These are phyloP conservation scores for Galeopterus variegatus DNA, from an alignment of 2,113 vertebrate species.

Conservation along the genomic window DNA sequence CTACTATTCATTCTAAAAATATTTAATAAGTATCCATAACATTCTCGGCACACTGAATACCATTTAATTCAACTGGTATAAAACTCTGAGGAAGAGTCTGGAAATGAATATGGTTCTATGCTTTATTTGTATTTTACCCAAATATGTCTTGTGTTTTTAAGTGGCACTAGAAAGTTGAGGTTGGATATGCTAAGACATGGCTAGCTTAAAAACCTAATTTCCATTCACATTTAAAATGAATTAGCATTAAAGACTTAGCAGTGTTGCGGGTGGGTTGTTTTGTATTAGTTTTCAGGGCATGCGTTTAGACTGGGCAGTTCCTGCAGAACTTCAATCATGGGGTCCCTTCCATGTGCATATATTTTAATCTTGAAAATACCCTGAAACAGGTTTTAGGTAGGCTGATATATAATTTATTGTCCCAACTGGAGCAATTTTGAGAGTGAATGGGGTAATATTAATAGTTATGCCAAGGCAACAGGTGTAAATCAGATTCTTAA, in stretches of 20 bases:
- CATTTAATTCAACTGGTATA: slow-evolving; percentile 26
- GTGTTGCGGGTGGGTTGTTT: neutral
- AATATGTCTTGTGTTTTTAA: slow-evolving; percentile 50
- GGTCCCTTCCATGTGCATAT: neutral
- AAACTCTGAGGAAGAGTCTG: neutral
- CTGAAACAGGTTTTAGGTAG: neutral
- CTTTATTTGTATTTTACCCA: slow-evolving; percentile 66
- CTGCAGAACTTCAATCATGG: neutral
- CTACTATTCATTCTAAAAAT: slow-evolving; percentile 26
- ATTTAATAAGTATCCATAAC: slow-evolving; percentile 30
- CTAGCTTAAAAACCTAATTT: slow-evolving; percentile 8
- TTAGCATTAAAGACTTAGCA: slow-evolving; percentile 9
- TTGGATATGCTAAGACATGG: neutral
- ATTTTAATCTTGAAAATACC: neutral
- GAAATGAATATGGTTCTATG: neutral
- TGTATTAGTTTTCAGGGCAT: neutral
- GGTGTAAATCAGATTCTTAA: neutral
- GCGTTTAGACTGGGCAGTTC: neutral
- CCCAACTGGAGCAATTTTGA: neutral
- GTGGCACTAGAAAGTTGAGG: neutral
- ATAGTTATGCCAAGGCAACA: neutral
- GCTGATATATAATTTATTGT: neutral
- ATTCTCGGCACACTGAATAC: slow-evolving; percentile 32
- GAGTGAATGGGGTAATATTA: neutral
- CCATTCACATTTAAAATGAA: slow-evolving; percentile 43